Conservation (phyloP, 2,797 vertebrate species). For the Mormyrops boulengeri region DNA sequence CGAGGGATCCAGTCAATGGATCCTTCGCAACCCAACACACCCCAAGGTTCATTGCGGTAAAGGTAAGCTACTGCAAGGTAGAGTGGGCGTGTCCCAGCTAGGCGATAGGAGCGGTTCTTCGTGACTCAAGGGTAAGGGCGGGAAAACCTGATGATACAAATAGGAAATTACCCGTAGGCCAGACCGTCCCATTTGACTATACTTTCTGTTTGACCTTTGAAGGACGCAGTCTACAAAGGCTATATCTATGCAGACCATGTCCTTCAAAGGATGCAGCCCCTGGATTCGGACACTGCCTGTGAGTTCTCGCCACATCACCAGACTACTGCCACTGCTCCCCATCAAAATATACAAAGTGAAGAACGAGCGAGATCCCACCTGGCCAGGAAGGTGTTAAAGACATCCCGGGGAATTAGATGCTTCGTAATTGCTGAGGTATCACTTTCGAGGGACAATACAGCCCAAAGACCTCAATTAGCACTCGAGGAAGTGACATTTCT, state of each 20-base stretch:
- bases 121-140: background rate
- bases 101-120: background rate
- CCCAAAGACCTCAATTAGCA: background rate
- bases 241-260: background rate
- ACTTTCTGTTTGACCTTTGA: background rate
- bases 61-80: no score
- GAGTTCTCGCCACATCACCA: background rate
- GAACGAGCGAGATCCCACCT: no score
- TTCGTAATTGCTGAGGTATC: background rate
- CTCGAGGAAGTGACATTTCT: background rate
- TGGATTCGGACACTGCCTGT: background rate
- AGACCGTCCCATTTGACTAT: background rate
- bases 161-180: background rate
- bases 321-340: background rate
- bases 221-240: background rate
- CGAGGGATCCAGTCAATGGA: background rate
- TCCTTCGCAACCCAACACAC: background rate
- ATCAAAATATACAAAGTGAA: no score
- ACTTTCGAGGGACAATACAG: background rate
- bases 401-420: background rate
- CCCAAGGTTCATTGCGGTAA: background rate
- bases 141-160: background rate
- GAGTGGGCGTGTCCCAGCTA: background rate
- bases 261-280: background rate
- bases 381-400: background rate